Conservation (phyloP, 2,888 invertebrate species). For the Lamellibrachia satsuma region DNA sequence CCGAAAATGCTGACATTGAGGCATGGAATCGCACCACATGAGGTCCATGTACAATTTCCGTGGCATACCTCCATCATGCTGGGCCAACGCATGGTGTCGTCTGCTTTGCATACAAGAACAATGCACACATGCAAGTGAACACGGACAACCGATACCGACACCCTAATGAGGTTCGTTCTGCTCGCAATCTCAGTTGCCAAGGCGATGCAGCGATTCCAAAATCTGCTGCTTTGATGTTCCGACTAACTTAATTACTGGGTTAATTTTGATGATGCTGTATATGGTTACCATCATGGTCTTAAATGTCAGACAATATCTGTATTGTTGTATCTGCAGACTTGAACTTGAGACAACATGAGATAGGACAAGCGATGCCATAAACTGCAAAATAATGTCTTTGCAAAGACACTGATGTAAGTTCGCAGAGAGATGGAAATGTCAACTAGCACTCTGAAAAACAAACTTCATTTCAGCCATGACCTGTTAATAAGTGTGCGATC, state of each 20-base stretch:
- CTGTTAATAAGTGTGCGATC: neutral
- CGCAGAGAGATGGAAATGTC: neutral
- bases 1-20: neutral
- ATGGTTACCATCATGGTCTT: neutral
- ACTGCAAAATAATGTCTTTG: neutral
- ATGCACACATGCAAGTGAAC: neutral
- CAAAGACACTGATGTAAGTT: neutral
- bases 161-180: neutral
- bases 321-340: neutral
- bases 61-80: constrained; percentile 1
- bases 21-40: neutral
- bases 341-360: neutral
- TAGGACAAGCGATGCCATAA: neutral
- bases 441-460: neutral
- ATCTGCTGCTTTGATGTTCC: neutral
- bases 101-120: neutral
- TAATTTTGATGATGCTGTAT: neutral
- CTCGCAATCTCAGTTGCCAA: neutral
- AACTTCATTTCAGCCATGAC: neutral
- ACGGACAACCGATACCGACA: neutral
- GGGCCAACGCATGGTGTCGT: neutral
- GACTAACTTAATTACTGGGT: neutral
- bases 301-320: neutral
- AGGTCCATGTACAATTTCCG: neutral
- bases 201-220: neutral